Conservation (phyloP, 2,113 vertebrate genomes). For the Phrynosoma platyrhinos region DNA sequence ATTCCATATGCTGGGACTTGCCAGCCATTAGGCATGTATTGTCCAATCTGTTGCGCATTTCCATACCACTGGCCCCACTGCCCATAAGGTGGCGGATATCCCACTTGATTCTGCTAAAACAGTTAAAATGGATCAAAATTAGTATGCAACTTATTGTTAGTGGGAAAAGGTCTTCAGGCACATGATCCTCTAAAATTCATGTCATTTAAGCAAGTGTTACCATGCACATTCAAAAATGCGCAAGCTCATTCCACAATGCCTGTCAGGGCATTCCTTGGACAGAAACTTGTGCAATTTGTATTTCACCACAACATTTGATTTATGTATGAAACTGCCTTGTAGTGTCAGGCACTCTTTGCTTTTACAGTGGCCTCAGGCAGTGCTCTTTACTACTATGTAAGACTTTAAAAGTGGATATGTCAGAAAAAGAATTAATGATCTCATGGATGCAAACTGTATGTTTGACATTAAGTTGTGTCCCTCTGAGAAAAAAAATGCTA, state of each 20-base stretch:
- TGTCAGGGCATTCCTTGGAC: not conserved
- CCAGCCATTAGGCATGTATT: slow-evolving; percentile 97
- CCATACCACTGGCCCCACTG: slow-evolving; percentile 99
- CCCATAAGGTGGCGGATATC: slow-evolving; percentile 90
- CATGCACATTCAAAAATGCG: not conserved
- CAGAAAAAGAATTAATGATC: not conserved
- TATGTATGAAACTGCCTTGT: not conserved
- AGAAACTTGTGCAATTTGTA: not conserved
- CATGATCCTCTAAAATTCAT: not conserved
- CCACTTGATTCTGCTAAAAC: slow-evolving; percentile 89
- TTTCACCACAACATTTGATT: not conserved
- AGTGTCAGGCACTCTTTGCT: not conserved
- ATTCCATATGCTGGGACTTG: slow-evolving; percentile 94
- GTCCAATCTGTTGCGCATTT: slow-evolving; percentile 92
- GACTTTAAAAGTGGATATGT: no score
- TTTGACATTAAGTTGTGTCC: not conserved
- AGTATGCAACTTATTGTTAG: not conserved
- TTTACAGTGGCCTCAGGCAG: not conserved
- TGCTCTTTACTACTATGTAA: no score
- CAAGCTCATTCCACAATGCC: not conserved
- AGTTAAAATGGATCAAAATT: slow-evolving; percentile 15
- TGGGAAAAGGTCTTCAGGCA: not conserved
- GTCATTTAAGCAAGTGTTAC: not conserved
- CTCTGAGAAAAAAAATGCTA: not conserved
- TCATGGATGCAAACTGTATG: not conserved